These are phyloP conservation scores for Porites lutea DNA, from an alignment of 64 coral and sea anemone species.

Conservation along the genomic window DNA sequence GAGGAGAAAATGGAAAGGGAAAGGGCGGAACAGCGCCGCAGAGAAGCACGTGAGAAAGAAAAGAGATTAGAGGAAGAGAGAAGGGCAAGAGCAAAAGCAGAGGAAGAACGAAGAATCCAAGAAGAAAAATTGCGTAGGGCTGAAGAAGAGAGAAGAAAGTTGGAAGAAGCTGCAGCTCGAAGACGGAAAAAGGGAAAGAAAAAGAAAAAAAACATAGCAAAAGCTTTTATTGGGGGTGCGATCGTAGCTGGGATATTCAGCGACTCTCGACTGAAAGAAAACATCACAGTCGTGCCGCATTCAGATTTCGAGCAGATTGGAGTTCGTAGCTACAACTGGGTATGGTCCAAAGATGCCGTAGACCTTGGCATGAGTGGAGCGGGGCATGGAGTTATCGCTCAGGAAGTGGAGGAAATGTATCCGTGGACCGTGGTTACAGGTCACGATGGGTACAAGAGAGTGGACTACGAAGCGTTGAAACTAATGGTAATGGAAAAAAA, in stretches of 20 bases:
- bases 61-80: constrained; percentile 24
- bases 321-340: constrained; percentile 40
- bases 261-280: constrained; percentile 54
- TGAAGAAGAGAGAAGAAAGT: constrained; percentile 11
- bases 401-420: constrained; percentile 50
- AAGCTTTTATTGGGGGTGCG: not conserved
- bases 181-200: not conserved
- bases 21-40: not conserved
- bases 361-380: constrained; percentile 19
- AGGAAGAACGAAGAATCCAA: not conserved
- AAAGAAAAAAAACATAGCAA: not conserved
- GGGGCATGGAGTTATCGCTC: constrained; percentile 43
- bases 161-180: not conserved
- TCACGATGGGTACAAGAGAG: constrained; percentile 23
- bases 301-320: constrained; percentile 54
- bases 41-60: not conserved
- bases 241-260: constrained; percentile 5
- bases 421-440: not conserved
- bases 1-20: constrained; percentile 18
- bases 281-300: constrained; percentile 57
- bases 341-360: constrained; percentile 28
- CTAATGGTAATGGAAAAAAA: not conserved
- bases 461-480: constrained; percentile 17
- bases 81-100: constrained; percentile 1
- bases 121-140: constrained; percentile 5